Percentiles rank a stretch among this genome's conserved stretches.
Conservation (phyloP, 2,888 invertebrate genomes). For the Polydesmus complanatus region DNA sequence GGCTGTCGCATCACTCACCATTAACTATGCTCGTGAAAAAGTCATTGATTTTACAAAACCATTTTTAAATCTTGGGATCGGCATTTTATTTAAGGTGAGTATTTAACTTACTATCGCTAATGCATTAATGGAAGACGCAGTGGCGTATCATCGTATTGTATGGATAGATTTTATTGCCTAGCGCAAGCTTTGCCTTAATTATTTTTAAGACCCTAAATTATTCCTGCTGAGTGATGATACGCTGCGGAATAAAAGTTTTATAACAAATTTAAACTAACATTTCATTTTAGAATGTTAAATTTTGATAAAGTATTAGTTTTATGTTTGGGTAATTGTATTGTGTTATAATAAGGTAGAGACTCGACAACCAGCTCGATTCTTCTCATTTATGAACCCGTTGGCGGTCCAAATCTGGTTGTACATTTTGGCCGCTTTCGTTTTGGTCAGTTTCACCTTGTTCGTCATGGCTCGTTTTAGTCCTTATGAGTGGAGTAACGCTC, state of each 20-base stretch:
- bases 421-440: constrained; percentile 61
- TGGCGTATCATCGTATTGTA: no score
- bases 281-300: no score
- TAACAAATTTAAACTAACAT: no score
- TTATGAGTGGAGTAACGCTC: constrained; percentile 87
- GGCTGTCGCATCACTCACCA: constrained; percentile 94
- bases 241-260: no score
- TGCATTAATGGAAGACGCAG: no score
- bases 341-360: not conserved
- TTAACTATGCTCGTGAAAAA: constrained; percentile 87
- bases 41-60: constrained; percentile 96
- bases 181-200: no score
- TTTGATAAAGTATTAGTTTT: not conserved
- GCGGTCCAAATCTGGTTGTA: constrained; percentile 77
- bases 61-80: constrained; percentile 94
- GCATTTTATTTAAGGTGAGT: constrained; percentile 77
- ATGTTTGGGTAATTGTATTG: not conserved
- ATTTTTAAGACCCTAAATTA: no score
- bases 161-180: no score
- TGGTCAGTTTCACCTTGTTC: constrained; percentile 64
- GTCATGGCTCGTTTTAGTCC: constrained; percentile 75
- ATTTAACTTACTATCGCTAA: not conserved
- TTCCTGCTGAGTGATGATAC: no score
- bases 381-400: constrained; percentile 76
- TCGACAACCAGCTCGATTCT: constrained; percentile 30